Conservation (phyloP, 1,140 invertebrate species). For the Drosophila teissieri region DNA sequence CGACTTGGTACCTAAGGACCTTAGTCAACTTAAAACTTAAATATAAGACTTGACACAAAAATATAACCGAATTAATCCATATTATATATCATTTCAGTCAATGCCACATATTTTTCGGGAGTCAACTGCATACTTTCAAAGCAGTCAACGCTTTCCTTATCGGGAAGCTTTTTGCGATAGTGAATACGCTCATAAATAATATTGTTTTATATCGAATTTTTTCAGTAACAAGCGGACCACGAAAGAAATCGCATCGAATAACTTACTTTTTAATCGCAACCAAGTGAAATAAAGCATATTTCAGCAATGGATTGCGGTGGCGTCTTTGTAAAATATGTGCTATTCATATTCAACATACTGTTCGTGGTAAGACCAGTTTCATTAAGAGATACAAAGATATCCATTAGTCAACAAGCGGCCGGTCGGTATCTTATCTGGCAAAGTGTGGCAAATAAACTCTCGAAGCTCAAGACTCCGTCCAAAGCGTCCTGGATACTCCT, state of each 20-base stretch:
- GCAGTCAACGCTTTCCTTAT: neutral
- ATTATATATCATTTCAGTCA: neutral
- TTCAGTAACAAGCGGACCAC: neutral
- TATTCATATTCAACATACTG: conserved; percentile 93
- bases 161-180: neutral
- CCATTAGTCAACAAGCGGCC: neutral
- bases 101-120: neutral
- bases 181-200: neutral
- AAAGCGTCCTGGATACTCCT: conserved; percentile 17
- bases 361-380: conserved; percentile 89
- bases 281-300: neutral
- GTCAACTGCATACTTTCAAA: too few relatives aligned
- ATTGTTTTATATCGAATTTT: neutral
- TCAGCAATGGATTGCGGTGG: conserved; percentile 88
- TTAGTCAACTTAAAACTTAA: too few relatives aligned
- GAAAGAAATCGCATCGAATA: conserved; percentile 5
- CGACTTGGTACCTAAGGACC: too few relatives aligned
- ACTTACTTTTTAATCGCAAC: neutral
- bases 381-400: conserved; percentile 2
- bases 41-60: too few relatives aligned
- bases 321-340: conserved; percentile 92
- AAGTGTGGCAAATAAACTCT: conserved; percentile 36
- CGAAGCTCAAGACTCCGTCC: conserved; percentile 27
- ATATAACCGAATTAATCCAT: too few relatives aligned
- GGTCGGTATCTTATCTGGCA: conserved; percentile 51